A percentile compares a stretch with the other conserved stretches of the same genome.
Conservation (phyloP, 2,113 vertebrate species). For the Leptodactylus fuscus region DNA sequence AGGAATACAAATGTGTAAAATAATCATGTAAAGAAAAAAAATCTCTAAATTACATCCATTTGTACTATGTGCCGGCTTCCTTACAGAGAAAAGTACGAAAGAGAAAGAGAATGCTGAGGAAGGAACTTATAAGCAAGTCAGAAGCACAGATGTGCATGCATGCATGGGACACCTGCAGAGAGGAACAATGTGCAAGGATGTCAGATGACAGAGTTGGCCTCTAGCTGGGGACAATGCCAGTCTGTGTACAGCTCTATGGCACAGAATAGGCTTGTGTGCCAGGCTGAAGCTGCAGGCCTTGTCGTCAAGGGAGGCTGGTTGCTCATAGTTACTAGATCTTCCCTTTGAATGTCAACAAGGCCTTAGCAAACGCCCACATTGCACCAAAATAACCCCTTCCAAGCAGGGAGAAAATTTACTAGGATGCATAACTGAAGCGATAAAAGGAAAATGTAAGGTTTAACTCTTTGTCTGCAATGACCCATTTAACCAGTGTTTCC, state of each 20-base stretch:
- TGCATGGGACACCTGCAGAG: constrained; percentile 44
- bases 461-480: not conserved
- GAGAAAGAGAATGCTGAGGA: not conserved
- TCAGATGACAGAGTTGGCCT: constrained; percentile 46
- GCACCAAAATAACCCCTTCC: constrained; percentile 25
- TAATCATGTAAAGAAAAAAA: not conserved
- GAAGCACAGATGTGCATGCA: constrained; percentile 32
- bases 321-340: constrained; percentile 39
- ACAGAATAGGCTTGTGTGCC: constrained; percentile 48
- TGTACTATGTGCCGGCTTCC: constrained; percentile 2
- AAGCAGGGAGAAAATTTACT: not conserved
- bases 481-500: not conserved
- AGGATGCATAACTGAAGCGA: not conserved
- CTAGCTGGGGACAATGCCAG: constrained; percentile 47
- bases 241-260: constrained; percentile 46
- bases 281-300: constrained; percentile 2
- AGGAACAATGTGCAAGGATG: constrained; percentile 26
- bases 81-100: constrained; percentile 13
- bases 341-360: constrained; percentile 45
- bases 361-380: constrained; percentile 17
- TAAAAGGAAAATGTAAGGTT: too few relatives aligned
- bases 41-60: constrained; percentile 37
- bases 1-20: not conserved
- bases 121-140: not conserved
- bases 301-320: constrained; percentile 41